Conservation (phyloP, 2,888 invertebrate genomes). For the Ophion costatus region DNA sequence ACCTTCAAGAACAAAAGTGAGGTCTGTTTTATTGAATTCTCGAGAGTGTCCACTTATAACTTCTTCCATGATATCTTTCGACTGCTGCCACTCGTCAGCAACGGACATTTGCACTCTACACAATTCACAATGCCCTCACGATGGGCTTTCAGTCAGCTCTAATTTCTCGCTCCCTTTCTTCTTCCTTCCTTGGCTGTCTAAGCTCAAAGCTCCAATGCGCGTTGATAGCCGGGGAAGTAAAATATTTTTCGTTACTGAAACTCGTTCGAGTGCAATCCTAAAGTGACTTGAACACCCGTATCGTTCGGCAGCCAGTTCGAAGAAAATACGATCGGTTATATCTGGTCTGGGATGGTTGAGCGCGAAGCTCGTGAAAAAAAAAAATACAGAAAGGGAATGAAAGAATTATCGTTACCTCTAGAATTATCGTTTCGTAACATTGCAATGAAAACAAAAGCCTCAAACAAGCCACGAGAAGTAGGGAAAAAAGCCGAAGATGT, state of each 20-base stretch:
- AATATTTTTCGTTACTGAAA: conserved; percentile 45
- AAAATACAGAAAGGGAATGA: conserved; percentile 20
- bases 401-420: conserved; percentile 26
- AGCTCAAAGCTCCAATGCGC: conserved; percentile 39
- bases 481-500: conserved; percentile 13
- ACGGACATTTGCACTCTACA: conserved; percentile 35
- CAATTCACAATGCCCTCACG: conserved; percentile 6
- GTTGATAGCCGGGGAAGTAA: conserved; percentile 26
- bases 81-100: conserved; percentile 2
- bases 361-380: conserved; percentile 15
- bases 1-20: not conserved
- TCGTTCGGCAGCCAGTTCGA: not conserved
- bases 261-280: conserved; percentile 48
- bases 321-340: conserved; percentile 45
- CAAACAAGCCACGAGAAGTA: conserved; percentile 40
- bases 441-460: conserved; percentile 45
- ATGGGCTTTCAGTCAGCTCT: not conserved
- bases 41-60: conserved; percentile 4
- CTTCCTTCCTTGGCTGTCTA: not conserved
- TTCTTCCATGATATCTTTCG: not conserved
- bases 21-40: not conserved
- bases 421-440: conserved; percentile 48
- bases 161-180: not conserved
- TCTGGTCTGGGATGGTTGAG: conserved; percentile 31
- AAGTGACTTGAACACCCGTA: conserved; percentile 17